Conservation (phyloP, 2,888 invertebrate species). For the Ormyrus nitidulus region DNA sequence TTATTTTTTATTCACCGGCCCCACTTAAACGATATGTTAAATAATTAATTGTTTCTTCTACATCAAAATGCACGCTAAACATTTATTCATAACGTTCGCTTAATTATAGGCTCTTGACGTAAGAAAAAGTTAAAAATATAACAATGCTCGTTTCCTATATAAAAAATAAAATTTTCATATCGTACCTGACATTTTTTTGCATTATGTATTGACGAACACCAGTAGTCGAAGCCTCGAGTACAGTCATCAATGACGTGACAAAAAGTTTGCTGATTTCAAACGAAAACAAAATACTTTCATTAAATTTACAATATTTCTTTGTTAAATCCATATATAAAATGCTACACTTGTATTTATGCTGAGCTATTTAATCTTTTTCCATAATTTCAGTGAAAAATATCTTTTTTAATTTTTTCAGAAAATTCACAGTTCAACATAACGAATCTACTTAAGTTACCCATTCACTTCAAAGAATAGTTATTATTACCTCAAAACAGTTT, state of each 20-base stretch:
- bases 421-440: too few species aligned
- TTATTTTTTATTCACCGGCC: too few species aligned
- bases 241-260: slow-evolving; percentile 46
- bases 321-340: not conserved
- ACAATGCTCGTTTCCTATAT: not conserved
- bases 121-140: not conserved
- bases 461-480: not conserved
- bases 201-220: slow-evolving; percentile 35
- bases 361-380: not conserved
- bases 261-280: not conserved
- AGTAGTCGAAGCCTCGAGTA: slow-evolving; percentile 25
- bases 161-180: not conserved
- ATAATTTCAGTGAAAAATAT: not conserved
- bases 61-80: not conserved
- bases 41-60: not conserved
- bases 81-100: not conserved
- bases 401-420: too few species aligned
- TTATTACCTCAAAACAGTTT: slow-evolving; percentile 11
- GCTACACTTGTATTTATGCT: too few species aligned
- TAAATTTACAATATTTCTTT: not conserved
- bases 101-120: not conserved
- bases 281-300: not conserved
- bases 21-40: not conserved
- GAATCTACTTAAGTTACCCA: too few species aligned
- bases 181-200: slow-evolving; percentile 46